These are phyloP conservation scores for Sclerurus mexicanus DNA, from an alignment of 2,113 vertebrate genomes.

Conservation along the genomic window DNA sequence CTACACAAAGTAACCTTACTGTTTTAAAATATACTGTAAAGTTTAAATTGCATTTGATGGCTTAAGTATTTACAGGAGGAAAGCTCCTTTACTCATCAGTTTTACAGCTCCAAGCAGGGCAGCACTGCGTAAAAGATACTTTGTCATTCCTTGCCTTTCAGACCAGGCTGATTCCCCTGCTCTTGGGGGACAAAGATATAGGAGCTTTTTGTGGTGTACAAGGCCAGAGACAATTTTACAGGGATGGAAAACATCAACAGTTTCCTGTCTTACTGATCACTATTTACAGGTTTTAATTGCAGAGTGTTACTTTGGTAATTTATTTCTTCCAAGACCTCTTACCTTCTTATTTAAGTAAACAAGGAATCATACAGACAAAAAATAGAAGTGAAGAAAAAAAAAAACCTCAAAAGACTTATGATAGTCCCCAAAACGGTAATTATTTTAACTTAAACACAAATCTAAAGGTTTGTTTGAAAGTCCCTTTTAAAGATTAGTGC, in stretches of 20 bases:
- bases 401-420: rapidly evolving
- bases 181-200: not conserved
- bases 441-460: not conserved
- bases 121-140: not conserved
- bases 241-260: not conserved
- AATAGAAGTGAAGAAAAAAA: not conserved
- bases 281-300: not conserved
- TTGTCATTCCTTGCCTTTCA: slow-evolving; percentile 35
- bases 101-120: slow-evolving; percentile 35
- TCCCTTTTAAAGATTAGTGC: not conserved
- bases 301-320: not conserved
- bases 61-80: slow-evolving; percentile 3
- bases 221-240: not conserved
- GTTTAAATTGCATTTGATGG: slow-evolving; percentile 32
- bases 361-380: not conserved
- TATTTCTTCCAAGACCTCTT: not conserved
- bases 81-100: slow-evolving; percentile 23
- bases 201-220: rapidly evolving
- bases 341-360: not conserved
- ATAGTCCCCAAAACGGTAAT: not conserved
- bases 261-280: not conserved
- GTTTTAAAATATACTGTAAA: not conserved
- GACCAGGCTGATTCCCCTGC: not conserved
- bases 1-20: not conserved
- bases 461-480: not conserved